Percentiles rank a stretch among this genome's conserved stretches.
Evolutionary conservation across 2,113 vertebrate genomes (phyloP).

Genomic region (Lucifuga dentata): DNA sequence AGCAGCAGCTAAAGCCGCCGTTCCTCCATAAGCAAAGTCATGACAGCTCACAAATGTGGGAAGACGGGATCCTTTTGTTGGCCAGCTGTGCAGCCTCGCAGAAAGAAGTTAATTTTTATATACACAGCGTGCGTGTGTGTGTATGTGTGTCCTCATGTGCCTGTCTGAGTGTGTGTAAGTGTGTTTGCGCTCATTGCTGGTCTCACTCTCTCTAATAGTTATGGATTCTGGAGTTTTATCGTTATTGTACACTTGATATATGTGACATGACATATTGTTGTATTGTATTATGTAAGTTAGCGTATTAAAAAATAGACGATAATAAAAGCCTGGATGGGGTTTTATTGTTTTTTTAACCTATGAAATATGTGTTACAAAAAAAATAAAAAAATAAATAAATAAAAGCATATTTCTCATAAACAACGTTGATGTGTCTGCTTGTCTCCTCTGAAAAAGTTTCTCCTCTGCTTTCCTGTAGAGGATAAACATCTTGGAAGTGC

Average conservation of each 20-base stretch:
- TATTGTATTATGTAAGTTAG: conserved; percentile 71
- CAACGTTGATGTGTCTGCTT: not conserved
- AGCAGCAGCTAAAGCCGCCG: conserved; percentile 53
- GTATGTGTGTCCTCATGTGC: conserved; percentile 18
- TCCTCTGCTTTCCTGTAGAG: not conserved
- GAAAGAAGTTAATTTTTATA: conserved; percentile 28
- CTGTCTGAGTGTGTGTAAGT: conserved; percentile 7
- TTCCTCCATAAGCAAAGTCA: conserved; percentile 58
- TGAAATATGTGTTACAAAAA: too few species aligned
- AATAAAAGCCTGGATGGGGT: not conserved
- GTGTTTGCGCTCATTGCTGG: conserved; percentile 44
- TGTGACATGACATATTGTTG: conserved; percentile 60
- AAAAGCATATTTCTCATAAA: conserved; percentile 1
- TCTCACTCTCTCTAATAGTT: conserved; percentile 50
- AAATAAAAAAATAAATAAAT: too few species aligned
- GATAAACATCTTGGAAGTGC: conserved; percentile 7
- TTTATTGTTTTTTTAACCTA: not conserved
- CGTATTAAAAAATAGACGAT: conserved; percentile 72
- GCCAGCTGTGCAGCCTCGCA: conserved; percentile 52
- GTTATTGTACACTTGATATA: conserved; percentile 59
- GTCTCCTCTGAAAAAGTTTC: not conserved
- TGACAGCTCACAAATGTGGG: conserved; percentile 52
- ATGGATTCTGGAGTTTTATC: conserved; percentile 56
- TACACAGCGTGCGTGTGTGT: conserved; percentile 7
- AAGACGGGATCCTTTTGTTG: conserved; percentile 38